Conservation (phyloP, 92 coral and sea anemone species). For the Epizoanthus rinbou region DNA sequence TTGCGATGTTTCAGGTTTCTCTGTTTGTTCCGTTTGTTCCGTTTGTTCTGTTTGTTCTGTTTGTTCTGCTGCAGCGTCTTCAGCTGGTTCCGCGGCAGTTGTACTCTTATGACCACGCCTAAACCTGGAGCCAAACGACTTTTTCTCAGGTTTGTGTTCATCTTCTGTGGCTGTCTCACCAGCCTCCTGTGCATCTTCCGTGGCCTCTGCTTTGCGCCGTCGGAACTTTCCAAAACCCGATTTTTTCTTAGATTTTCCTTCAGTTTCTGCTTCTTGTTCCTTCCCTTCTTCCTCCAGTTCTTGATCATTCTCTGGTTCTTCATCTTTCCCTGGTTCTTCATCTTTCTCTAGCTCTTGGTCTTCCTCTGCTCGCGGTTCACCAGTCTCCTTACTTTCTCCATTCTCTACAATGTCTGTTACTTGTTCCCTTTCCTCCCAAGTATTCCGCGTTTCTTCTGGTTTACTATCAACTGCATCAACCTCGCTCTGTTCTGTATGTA, state of each 20-base stretch:
- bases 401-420: slow-evolving; percentile 17
- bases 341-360: slow-evolving; percentile 21
- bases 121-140: slow-evolving; percentile 43
- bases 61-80: not conserved
- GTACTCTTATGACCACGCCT: slow-evolving; percentile 61
- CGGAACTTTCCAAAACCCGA: slow-evolving; percentile 24
- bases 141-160: slow-evolving; percentile 45
- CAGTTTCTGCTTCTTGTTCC: slow-evolving; percentile 15
- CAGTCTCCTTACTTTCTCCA: slow-evolving; percentile 1
- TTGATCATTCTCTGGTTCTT: slow-evolving; percentile 6
- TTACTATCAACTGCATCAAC: not conserved
- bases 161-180: not conserved
- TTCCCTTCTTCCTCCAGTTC: slow-evolving; percentile 31
- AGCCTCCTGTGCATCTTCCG: slow-evolving; percentile 2
- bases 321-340: slow-evolving; percentile 36
- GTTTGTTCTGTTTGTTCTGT: slow-evolving; percentile 9
- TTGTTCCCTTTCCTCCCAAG: slow-evolving; percentile 42
- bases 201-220: slow-evolving; percentile 23
- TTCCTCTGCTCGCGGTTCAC: not conserved
- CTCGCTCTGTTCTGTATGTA: slow-evolving; percentile 3
- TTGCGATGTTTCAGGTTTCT: slow-evolving; percentile 8
- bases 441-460: slow-evolving; percentile 4
- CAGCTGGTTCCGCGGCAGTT: slow-evolving; percentile 18
- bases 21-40: slow-evolving; percentile 7
- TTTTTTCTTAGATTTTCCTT: slow-evolving; percentile 27